Percentiles rank a stretch among this genome's conserved stretches.
Conservation (phyloP, 2,797 vertebrate species). For the Falco concolor region DNA sequence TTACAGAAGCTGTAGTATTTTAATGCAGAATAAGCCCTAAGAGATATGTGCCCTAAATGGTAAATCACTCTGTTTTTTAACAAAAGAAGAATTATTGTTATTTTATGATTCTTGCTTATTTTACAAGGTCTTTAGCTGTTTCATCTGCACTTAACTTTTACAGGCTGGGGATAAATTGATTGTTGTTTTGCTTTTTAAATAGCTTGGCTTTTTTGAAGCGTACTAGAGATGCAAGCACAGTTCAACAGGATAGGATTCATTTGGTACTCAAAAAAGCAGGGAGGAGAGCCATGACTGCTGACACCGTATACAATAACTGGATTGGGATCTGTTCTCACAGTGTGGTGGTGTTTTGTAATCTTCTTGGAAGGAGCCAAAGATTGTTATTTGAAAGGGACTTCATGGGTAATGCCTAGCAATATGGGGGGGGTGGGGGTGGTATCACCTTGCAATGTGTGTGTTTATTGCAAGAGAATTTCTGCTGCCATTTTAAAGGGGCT, state of each 20-base stretch:
- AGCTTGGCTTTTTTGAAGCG: not conserved
- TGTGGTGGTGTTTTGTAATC: not conserved
- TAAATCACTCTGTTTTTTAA: slow-evolving; percentile 27
- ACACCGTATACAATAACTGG: not conserved
- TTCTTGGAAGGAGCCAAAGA: not conserved
- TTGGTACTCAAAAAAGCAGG: not conserved
- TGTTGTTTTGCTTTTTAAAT: slow-evolving; percentile 33
- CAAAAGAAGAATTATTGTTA: slow-evolving; percentile 52
- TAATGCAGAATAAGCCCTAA: slow-evolving; percentile 52
- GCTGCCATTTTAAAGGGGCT: not conserved
- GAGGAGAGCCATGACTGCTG: not conserved
- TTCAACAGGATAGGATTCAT: not conserved
- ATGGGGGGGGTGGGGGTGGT: not conserved
- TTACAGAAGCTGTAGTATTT: slow-evolving; percentile 26
- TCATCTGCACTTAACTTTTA: slow-evolving; percentile 48
- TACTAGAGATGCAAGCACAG: not conserved
- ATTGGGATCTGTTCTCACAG: not conserved
- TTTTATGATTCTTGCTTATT: slow-evolving; percentile 47
- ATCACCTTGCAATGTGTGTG: not conserved
- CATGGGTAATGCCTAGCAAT: not conserved
- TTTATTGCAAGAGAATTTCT: not conserved
- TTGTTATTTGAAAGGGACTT: not conserved
- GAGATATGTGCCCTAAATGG: slow-evolving; percentile 48
- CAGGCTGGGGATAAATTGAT: slow-evolving; percentile 19
- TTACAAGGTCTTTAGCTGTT: slow-evolving; percentile 47